These are phyloP conservation scores for Ricordea florida DNA, from an alignment of 92 coral and sea anemone species.

Conservation along the genomic window DNA sequence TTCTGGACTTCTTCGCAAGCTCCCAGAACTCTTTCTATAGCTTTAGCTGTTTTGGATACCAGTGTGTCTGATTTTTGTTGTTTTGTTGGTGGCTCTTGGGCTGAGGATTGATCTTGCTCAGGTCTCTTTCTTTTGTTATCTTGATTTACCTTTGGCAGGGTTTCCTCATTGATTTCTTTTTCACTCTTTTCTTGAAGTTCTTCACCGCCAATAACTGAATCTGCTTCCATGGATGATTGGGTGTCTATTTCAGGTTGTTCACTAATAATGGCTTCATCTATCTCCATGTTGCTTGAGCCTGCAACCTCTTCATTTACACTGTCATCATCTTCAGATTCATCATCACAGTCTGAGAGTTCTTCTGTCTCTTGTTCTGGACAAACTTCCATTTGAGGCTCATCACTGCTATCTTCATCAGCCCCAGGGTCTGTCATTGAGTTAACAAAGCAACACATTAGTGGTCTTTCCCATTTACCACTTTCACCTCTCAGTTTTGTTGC, in stretches of 20 bases:
- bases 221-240: background rate
- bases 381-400: no score
- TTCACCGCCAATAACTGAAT: background rate
- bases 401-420: background rate
- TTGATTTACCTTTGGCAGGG: background rate
- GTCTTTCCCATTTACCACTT: constrained; percentile 23
- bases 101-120: constrained; percentile 12
- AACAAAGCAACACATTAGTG: background rate
- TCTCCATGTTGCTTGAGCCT: background rate
- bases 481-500: constrained; percentile 29
- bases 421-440: background rate
- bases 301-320: background rate
- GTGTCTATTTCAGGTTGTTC: background rate
- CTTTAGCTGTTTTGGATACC: constrained; percentile 37
- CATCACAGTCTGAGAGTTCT: background rate
- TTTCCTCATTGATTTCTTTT: background rate
- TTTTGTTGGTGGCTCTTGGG: background rate
- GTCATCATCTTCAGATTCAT: constrained; percentile 5
- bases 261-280: background rate
- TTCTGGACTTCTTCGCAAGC: constrained; percentile 20
- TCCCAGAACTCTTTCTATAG: constrained; percentile 33
- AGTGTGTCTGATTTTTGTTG: background rate
- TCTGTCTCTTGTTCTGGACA: background rate
- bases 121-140: background rate
- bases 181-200: background rate